Conservation (phyloP, 1,140 invertebrate species). For the Euura saliciscinereae region DNA sequence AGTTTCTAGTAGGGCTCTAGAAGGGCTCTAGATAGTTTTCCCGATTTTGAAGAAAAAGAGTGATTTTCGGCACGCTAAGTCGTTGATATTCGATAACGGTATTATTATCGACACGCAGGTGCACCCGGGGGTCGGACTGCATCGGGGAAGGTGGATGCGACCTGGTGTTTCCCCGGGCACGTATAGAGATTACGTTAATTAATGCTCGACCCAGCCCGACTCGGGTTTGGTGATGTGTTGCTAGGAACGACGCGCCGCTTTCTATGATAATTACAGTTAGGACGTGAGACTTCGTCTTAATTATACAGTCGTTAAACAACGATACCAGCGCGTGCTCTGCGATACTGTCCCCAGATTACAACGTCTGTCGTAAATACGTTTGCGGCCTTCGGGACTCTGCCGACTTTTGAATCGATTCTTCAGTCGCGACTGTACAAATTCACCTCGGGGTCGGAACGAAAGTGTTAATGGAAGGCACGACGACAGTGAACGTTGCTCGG, state of each 20-base stretch:
- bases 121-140: neutral
- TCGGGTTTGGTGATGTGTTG: conserved; percentile 38
- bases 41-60: neutral
- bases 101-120: neutral
- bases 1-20: no score
- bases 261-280: conserved; percentile 44
- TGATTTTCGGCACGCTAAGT: neutral
- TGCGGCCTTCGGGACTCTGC: neutral
- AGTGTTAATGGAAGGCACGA: conserved; percentile 51
- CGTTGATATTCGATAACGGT: neutral
- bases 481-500: conserved; percentile 35
- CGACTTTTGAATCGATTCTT: neutral
- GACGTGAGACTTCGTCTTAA: conserved; percentile 45
- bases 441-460: conserved; percentile 42
- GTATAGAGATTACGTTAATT: conserved; percentile 41
- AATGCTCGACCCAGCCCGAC: conserved; percentile 32
- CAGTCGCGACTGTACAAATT: neutral
- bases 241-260: conserved; percentile 37
- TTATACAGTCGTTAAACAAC: conserved; percentile 23
- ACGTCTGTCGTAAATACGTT: neutral
- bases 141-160: neutral
- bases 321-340: conserved; percentile 4
- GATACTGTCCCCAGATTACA: conserved; percentile 4
- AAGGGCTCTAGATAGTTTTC: no score
- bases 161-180: conserved; percentile 15